Base-by-base conservation (phyloP, 2,888 invertebrate genomes). In the Caenorhabditis sinica region DNA sequence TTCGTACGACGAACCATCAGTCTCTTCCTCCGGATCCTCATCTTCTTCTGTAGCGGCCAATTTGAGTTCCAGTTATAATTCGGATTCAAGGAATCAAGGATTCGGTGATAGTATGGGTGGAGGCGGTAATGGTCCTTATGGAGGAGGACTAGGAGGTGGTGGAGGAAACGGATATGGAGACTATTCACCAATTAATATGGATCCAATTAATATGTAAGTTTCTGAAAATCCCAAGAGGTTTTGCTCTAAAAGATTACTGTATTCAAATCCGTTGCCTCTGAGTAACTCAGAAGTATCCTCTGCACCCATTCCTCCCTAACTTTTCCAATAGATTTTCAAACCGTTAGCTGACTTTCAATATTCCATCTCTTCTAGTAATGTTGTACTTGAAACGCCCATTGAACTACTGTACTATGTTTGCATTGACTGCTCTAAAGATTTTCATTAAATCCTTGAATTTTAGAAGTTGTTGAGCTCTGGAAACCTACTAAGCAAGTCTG, bases 131-230 rank as follows among this genome's bases (percentile, higher is more conserved):
- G 58, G 33, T 17, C 72, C 72, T 23, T 73, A 73, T 49, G 68
- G 81, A 28, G 60, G 49, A 58, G 45, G 72, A 20, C 23, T 68
- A 0, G 82, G 74, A 36, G 45, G 65, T 11, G 45, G 33, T 2
- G 73, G 61, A 49, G 60, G 43, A 60, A 40, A 71, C 45, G 71
- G 56, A 53, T 80, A 80, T 30, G 36, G 33, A 2, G 80, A 66
- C 15, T 77, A 77, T 51, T 77, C 76, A n/a, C 65, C 79, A 13
- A 6, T 40, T 17, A 69, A 75, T 43, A 61, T 73, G 58, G 74
- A 81, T 23, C 82, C 75, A 9, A 75, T 65, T 25, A 82, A 82
- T 53, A 75, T 75, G 82, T 82, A 82, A 82, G 82, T 82, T 74
- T 43, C 20, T 56, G 25, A 3, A 28, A 56, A 13, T 23, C 53